phyloP scores from a whole-genome alignment of 1,140 invertebrate genomes.

The Neodiprion fabricii region DNA sequence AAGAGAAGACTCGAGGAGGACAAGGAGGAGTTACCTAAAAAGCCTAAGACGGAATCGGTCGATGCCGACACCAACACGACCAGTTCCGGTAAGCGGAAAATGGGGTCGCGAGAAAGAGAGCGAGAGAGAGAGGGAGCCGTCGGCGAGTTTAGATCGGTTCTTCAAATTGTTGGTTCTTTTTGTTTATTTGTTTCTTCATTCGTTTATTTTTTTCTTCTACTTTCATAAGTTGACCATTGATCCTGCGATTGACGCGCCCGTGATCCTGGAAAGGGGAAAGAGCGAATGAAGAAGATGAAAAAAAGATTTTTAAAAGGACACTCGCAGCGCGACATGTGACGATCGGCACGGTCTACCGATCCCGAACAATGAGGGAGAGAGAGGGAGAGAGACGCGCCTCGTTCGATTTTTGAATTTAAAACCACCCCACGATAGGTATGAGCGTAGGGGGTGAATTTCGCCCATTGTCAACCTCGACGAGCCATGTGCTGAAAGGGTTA shows the following conservation, averaged over 20 bases:
- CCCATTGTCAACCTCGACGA: not conserved
- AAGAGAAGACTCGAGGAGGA: conserved; percentile 75
- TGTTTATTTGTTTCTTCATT: not conserved
- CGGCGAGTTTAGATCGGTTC: no score
- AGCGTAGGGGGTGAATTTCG: conserved; percentile 2
- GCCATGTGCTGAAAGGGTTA: conserved; percentile 31
- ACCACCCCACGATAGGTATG: conserved; percentile 42
- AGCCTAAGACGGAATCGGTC: conserved; percentile 78
- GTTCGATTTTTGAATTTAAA: conserved; percentile 61
- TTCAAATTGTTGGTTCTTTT: not conserved
- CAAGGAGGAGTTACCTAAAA: conserved; percentile 67
- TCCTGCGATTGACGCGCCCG: not conserved
- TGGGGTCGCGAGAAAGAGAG: not conserved
- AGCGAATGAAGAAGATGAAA: conserved; percentile 23
- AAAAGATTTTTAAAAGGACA: not conserved
- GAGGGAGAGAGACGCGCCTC: conserved; percentile 25
- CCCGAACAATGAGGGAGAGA: conserved; percentile 44
- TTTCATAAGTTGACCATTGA: not conserved
- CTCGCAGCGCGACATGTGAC: conserved; percentile 16
- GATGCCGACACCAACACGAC: conserved; percentile 89
- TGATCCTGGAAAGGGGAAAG: conserved; percentile 1
- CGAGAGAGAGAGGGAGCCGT: not conserved
- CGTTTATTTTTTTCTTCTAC: not conserved
- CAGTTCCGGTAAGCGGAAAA: conserved; percentile 78
- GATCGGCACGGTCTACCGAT: conserved; percentile 41